These are phyloP conservation scores for Pelobates cultripes DNA, from an alignment of 2,797 vertebrate genomes.

Conservation along the genomic window DNA sequence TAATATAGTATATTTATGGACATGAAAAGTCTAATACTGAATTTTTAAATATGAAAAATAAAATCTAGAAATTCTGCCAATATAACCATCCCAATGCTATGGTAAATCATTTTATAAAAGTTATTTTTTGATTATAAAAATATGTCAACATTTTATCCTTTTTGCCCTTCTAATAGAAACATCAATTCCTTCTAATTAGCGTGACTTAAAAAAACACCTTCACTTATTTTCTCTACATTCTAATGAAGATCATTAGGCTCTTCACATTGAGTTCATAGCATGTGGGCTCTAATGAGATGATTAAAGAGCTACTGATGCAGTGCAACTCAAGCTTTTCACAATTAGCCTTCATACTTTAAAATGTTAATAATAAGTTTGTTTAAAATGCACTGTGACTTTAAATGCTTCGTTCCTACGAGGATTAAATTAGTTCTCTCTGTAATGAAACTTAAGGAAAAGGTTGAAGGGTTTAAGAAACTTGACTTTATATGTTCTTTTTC, in stretches of 20 bases:
- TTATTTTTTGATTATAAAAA: not conserved
- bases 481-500: slow-evolving; percentile 21
- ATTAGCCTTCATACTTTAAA: slow-evolving; percentile 37
- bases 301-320: slow-evolving; percentile 47
- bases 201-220: slow-evolving; percentile 44
- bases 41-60: no score
- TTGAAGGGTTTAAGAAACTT: slow-evolving; percentile 43
- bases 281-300: slow-evolving; percentile 19
- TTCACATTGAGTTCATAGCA: slow-evolving; percentile 34
- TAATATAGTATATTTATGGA: no score
- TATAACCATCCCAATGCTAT: no score
- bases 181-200: slow-evolving; percentile 37
- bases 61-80: no score
- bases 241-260: slow-evolving; percentile 48
- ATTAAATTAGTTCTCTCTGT: slow-evolving; percentile 51
- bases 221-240: slow-evolving; percentile 40
- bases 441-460: slow-evolving; percentile 43
- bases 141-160: not conserved
- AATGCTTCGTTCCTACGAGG: slow-evolving; percentile 49
- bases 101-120: no score
- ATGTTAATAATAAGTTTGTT: slow-evolving; percentile 28
- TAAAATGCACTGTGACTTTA: slow-evolving; percentile 52
- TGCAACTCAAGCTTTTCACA: slow-evolving; percentile 25
- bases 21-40: no score
- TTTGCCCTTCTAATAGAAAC: not conserved